A percentile compares a stretch with the other conserved stretches of the same genome.
Evolutionary conservation across 2,113 vertebrate genomes (phyloP).

Genomic region (Echinops telfairi): DNA sequence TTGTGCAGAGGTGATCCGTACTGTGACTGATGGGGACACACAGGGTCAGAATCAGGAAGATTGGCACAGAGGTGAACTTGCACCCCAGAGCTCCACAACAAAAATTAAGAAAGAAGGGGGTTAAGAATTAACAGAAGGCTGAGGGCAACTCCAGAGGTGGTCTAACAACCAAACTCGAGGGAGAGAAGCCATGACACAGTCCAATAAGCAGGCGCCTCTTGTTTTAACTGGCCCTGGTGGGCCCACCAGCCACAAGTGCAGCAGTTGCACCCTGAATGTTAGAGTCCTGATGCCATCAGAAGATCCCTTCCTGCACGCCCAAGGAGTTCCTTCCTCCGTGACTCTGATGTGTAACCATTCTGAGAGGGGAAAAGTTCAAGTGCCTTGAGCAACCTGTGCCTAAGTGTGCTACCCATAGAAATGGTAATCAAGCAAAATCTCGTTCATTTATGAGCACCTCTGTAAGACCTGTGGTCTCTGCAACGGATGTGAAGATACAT

Average conservation of each 20-base stretch:
- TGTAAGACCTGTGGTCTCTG: neutral
- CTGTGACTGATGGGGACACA: neutral
- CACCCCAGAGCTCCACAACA: neutral
- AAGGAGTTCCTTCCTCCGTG: neutral
- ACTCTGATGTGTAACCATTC: neutral
- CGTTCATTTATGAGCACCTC: neutral
- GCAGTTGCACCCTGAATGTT: neutral
- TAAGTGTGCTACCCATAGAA: neutral
- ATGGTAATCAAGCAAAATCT: neutral
- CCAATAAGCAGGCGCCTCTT: neutral
- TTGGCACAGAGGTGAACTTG: neutral
- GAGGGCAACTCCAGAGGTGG: neutral
- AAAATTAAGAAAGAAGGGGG: neutral
- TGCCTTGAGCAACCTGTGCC: neutral
- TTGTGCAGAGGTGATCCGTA: neutral
- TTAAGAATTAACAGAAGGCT: neutral
- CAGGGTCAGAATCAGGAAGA: neutral
- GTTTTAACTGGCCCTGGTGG: neutral
- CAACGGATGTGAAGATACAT: neutral
- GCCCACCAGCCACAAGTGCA: neutral
- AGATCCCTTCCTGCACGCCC: neutral
- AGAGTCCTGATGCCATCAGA: neutral
- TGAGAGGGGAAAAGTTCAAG: neutral
- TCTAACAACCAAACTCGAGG: neutral
- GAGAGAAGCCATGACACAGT: neutral